A percentile compares a stretch with the other conserved stretches of the same genome.
Evolutionary conservation across 92 coral and sea anemone genomes (phyloP).

Genomic region (Epizoanthus scotinus): DNA sequence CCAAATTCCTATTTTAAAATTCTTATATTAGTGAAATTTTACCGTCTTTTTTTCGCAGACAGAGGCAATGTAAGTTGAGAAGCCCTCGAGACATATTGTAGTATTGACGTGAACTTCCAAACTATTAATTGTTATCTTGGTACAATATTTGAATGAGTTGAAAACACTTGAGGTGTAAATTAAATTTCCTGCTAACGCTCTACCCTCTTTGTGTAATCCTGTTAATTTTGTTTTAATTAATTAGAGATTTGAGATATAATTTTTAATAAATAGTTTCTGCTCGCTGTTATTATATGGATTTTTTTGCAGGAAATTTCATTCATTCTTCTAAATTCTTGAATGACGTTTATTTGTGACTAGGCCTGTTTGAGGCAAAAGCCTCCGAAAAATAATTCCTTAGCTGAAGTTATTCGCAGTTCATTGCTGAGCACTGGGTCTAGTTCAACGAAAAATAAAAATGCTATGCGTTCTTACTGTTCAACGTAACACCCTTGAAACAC

Average conservation of each 20-base stretch:
- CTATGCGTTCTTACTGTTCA: conserved; percentile 22
- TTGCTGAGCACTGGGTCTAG: conserved; percentile 30
- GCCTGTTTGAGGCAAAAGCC: background rate
- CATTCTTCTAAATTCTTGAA: conserved; percentile 1
- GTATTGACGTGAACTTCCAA: background rate
- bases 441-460: conserved; percentile 5
- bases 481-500: background rate
- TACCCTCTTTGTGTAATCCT: background rate
- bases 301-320: conserved; percentile 1
- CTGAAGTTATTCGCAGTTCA: conserved; percentile 4
- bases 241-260: background rate
- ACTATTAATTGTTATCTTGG: background rate
- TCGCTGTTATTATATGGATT: background rate
- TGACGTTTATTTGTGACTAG: background rate
- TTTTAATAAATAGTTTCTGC: conserved; percentile 3
- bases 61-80: too few relatives aligned
- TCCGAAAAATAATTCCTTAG: background rate
- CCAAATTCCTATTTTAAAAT: too few relatives aligned
- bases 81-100: too few relatives aligned
- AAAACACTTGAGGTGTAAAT: conserved; percentile 13
- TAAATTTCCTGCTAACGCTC: conserved; percentile 23
- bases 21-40: too few relatives aligned
- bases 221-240: conserved; percentile 2
- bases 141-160: background rate
- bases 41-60: too few relatives aligned